These are phyloP conservation scores for Gastracanthus pulcherrimus DNA, from an alignment of 2,888 invertebrate genomes.

Conservation along the genomic window DNA sequence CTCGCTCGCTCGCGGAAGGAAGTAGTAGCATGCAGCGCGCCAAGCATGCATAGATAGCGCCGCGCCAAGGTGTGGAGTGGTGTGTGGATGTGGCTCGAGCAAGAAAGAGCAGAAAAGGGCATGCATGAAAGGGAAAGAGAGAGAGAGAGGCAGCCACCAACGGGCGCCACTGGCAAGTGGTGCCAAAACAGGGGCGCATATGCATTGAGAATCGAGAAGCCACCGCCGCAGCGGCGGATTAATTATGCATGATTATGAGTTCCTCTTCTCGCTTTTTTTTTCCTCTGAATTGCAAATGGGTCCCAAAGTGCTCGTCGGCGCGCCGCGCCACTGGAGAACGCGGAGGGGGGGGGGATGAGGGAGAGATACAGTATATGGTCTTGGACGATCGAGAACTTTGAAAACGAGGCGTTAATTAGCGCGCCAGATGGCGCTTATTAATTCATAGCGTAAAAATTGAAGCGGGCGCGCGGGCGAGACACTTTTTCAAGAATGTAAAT, in stretches of 20 bases:
- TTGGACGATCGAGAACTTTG: conserved; percentile 42
- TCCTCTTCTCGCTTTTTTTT: conserved; percentile 13
- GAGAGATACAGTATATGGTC: too few species aligned
- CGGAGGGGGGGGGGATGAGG: too few species aligned
- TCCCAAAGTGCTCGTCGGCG: not conserved
- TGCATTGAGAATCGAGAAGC: conserved; percentile 28
- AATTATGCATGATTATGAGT: conserved; percentile 50
- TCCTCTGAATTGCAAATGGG: conserved; percentile 44
- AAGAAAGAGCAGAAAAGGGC: conserved; percentile 31
- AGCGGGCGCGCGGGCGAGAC: not conserved
- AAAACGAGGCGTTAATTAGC: conserved; percentile 53
- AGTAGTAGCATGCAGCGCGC: too few species aligned
- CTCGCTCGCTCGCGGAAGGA: conserved; percentile 45
- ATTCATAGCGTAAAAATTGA: conserved; percentile 56
- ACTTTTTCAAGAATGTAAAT: not conserved
- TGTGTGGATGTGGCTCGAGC: too few species aligned
- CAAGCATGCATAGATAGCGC: too few species aligned
- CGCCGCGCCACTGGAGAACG: not conserved
- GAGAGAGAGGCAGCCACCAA: not conserved
- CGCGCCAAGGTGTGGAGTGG: too few species aligned
- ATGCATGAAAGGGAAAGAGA: too few species aligned
- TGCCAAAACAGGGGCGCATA: conserved; percentile 45
- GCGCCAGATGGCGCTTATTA: conserved; percentile 51
- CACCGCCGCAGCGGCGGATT: conserved; percentile 5
- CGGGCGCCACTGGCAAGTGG: too few species aligned